phyloP scores from a whole-genome alignment of 2,888 invertebrate genomes.

The Thymelicus sylvestris region DNA sequence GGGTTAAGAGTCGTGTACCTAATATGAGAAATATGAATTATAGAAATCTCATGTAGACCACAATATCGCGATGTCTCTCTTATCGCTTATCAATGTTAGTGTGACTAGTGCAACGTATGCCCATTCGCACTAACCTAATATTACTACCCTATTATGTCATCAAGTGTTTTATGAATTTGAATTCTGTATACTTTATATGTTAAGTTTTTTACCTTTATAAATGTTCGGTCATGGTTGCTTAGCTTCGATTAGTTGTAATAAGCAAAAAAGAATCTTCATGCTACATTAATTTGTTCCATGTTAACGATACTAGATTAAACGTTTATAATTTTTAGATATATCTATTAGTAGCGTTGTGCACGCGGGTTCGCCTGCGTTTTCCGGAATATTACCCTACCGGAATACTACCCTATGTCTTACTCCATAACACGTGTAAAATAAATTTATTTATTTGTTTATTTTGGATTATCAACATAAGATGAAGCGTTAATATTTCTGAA shows the following conservation, averaged over 20 bases:
- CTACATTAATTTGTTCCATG: constrained; percentile 42
- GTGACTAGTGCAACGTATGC: constrained; percentile 39
- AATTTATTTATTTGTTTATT: no score
- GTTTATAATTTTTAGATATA: no score
- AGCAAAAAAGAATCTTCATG: constrained; percentile 64
- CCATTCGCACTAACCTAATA: constrained; percentile 71
- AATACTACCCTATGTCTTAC: no score
- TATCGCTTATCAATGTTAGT: constrained; percentile 3
- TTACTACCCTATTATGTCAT: constrained; percentile 82
- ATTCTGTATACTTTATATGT: constrained; percentile 48
- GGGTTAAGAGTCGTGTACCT: no score
- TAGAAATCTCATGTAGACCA: no score
- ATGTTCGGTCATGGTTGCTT: constrained; percentile 65
- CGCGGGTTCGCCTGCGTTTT: no score
- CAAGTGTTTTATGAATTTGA: constrained; percentile 80
- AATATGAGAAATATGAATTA: no score
- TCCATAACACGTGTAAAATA: no score
- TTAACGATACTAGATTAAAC: neutral
- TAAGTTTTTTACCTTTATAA: constrained; percentile 22
- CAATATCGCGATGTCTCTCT: neutral
- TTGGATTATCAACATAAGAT: no score
- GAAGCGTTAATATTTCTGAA: no score
- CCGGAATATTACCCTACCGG: no score
- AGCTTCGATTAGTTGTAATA: constrained; percentile 73
- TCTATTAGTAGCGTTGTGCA: no score